A percentile compares a stretch with the other conserved stretches of the same genome.
Conservation (phyloP, 30 jellyfish, hydroid and myxozoan species). For the Aurelia aurita region DNA sequence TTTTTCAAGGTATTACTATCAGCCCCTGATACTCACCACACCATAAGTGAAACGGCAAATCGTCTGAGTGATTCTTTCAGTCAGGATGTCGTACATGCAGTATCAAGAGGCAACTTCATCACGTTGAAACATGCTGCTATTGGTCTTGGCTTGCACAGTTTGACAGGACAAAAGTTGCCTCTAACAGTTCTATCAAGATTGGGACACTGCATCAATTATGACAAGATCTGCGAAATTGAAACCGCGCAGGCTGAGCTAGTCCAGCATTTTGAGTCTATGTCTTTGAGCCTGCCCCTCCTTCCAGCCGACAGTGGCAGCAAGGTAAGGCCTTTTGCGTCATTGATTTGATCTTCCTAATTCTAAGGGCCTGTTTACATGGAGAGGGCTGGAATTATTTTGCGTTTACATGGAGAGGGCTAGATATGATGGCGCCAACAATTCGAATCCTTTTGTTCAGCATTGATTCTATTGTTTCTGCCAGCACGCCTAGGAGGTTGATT, state of each 20-base stretch:
- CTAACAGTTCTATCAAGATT: slow-evolving; percentile 36
- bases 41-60: slow-evolving; percentile 7
- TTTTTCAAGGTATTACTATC: slow-evolving; percentile 11
- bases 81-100: slow-evolving; percentile 42
- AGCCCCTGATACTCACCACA: neutral
- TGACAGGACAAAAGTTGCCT: slow-evolving; percentile 60
- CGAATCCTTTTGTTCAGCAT: no score
- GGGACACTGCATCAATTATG: slow-evolving; percentile 40
- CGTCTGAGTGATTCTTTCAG: slow-evolving; percentile 19
- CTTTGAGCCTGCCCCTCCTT: slow-evolving; percentile 31
- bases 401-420: no score
- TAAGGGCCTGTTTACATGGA: no score
- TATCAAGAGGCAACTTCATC: slow-evolving; percentile 43
- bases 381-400: no score
- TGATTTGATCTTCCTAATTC: no score
- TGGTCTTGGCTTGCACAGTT: slow-evolving; percentile 53
- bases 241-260: slow-evolving; percentile 66
- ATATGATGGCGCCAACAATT: no score
- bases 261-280: slow-evolving; percentile 11
- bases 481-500: no score
- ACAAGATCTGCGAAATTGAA: slow-evolving; percentile 44
- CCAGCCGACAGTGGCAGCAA: slow-evolving; percentile 39
- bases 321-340: neutral
- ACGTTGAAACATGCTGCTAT: slow-evolving; percentile 36
- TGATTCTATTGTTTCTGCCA: no score